phyloP scores from a whole-genome alignment of 2,888 invertebrate species.

The Dyspetes luteomarginatus region DNA sequence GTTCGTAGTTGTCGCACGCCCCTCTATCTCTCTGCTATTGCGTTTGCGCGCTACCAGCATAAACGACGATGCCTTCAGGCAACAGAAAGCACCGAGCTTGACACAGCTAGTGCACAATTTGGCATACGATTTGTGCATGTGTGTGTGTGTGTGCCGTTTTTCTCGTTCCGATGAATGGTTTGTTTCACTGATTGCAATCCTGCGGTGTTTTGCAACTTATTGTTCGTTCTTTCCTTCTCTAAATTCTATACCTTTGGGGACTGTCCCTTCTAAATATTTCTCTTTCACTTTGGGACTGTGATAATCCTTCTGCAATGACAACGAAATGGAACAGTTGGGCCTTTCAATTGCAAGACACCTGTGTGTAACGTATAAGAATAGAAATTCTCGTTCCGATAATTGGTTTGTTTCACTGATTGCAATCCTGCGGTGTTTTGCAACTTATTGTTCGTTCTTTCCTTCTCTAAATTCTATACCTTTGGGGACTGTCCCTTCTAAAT shows the following conservation, averaged over 20 bases:
- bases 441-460: conserved; percentile 25
- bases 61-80: background rate
- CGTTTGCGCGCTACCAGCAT: conserved; percentile 33
- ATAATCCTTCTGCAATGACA: no score
- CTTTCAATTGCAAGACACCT: no score
- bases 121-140: conserved; percentile 2
- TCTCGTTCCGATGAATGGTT: conserved; percentile 18
- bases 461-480: background rate
- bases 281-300: no score
- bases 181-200: conserved; percentile 46
- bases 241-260: background rate
- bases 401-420: conserved; percentile 50
- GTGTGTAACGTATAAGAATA: no score
- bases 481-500: no score
- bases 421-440: background rate
- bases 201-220: conserved; percentile 1
- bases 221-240: conserved; percentile 15
- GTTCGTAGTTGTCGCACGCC: conserved; percentile 2
- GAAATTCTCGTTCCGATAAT: background rate
- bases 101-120: conserved; percentile 25
- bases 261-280: no score
- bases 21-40: conserved; percentile 12
- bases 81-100: background rate
- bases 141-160: no score
- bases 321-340: no score